Evolutionary conservation across 2,113 vertebrate genomes (phyloP).

Genomic region (Onychostruthus taczanowskii): DNA sequence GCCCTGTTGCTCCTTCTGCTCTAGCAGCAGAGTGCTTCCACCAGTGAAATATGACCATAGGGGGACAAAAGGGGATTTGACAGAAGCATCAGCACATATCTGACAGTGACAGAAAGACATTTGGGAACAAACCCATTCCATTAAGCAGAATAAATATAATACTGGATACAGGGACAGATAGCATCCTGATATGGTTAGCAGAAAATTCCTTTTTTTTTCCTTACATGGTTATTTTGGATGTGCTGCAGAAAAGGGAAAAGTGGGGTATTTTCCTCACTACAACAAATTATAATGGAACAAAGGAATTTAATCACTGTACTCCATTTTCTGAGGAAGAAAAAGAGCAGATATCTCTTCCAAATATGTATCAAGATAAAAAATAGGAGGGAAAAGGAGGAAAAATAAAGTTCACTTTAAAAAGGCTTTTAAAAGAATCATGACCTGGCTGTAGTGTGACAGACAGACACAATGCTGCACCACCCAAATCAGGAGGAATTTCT

Average conservation of each 20-base stretch:
- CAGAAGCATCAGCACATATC: not conserved
- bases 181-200: not conserved
- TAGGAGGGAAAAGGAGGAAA: not conserved
- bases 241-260: not conserved
- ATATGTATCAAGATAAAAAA: not conserved
- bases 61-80: not conserved
- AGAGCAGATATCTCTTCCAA: not conserved
- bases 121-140: not conserved
- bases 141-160: not conserved
- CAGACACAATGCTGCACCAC: not conserved
- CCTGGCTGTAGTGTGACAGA: not conserved
- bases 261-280: not conserved
- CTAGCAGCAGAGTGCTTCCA: not conserved
- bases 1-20: not conserved
- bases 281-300: not conserved
- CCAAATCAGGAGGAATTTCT: not conserved
- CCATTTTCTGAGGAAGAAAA: not conserved
- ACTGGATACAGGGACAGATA: not conserved
- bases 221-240: not conserved
- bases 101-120: not conserved
- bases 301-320: not conserved
- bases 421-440: not conserved
- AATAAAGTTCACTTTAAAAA: not conserved
- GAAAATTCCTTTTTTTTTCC: not conserved
- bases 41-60: not conserved